Evolutionary conservation across 2,797 vertebrate species (phyloP).

Genomic region (Falco berigora): DNA sequence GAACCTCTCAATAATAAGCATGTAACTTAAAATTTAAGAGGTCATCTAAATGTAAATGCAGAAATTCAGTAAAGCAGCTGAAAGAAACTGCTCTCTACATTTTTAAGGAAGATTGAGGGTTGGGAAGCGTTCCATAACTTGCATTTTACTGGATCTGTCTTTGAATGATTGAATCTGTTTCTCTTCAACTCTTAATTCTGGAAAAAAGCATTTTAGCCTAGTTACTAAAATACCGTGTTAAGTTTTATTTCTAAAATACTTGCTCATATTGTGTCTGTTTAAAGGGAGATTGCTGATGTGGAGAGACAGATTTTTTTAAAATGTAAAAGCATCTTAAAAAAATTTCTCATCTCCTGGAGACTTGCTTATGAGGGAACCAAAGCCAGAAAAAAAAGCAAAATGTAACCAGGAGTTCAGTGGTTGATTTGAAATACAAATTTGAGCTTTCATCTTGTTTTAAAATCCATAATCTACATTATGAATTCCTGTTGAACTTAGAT

Average conservation of each 20-base stretch:
- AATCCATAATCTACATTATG: background rate
- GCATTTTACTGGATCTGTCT: background rate
- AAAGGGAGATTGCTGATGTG: background rate
- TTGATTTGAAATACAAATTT: constrained; percentile 5
- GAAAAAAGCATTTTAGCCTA: background rate
- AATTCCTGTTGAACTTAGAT: background rate
- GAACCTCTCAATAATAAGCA: background rate
- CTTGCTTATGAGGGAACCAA: background rate
- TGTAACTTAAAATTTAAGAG: background rate
- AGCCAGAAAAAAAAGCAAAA: background rate
- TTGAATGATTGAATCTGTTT: constrained; percentile 19
- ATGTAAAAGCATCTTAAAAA: background rate
- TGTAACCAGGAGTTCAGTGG: background rate
- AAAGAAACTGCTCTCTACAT: background rate
- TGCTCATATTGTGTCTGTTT: background rate
- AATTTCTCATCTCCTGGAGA: background rate
- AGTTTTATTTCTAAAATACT: constrained; percentile 4
- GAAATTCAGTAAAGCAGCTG: background rate
- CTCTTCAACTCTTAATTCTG: background rate
- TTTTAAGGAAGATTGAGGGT: background rate
- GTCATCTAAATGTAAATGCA: constrained; percentile 31
- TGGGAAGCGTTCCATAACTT: constrained; percentile 2
- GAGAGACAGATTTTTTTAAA: constrained; percentile 9
- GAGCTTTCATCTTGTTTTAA: background rate
- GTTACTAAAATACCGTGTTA: background rate